Evolutionary conservation across 2,113 vertebrate species (phyloP), one percentile per base, ranked within the genome.

Genomic region (Mesitornis unicolor): DNA sequence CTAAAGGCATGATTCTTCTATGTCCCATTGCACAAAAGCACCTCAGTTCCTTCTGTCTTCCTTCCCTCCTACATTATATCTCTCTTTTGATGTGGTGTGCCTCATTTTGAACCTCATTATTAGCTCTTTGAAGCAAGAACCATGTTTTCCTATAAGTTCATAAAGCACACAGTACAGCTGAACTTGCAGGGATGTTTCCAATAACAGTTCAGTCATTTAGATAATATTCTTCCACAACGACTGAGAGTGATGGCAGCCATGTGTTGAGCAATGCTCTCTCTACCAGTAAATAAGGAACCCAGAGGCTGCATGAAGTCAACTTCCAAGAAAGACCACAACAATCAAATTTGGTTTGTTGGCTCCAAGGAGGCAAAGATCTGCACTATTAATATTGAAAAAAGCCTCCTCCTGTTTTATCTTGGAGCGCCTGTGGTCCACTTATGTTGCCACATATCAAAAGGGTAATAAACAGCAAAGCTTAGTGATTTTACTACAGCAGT

Each of bases 391-490:
- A 92, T 8, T 71, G 85, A 68, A 87, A 86, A 81, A 95, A 92
- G 71, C 71, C 83, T 71, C 76, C 90, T 84, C 59, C 76, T 96
- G 88, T 92, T 96, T 97, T 93, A 95, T 96, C 95, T 87, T 64
- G 43, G 88, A 95, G 65, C 84, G 92, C 92, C 90, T 96, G 95
- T 92, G 88, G 96, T 95, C 95, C 92, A 67, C 87, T 96, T 89
- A 68, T 16, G 73, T 84, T 93, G 93, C 76, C 86, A 95, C 88
- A 87, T 93, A 93, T 90, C 88, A 71, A 75, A 94, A 94, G 83
- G 76, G 93, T 80, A 96, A 96, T 96, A 97, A 97, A 97, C 93
- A 95, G 96, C 85, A 90, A 79, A 95, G 86, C 92, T 93, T 71
- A 93, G 80, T 93, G 92, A 95, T 92, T 95, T 96, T 96, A 95